A percentile compares a stretch with the other conserved stretches of the same genome.
phyloP scores from a whole-genome alignment of 1,140 invertebrate species.

The Notospermus geniculatus region DNA sequence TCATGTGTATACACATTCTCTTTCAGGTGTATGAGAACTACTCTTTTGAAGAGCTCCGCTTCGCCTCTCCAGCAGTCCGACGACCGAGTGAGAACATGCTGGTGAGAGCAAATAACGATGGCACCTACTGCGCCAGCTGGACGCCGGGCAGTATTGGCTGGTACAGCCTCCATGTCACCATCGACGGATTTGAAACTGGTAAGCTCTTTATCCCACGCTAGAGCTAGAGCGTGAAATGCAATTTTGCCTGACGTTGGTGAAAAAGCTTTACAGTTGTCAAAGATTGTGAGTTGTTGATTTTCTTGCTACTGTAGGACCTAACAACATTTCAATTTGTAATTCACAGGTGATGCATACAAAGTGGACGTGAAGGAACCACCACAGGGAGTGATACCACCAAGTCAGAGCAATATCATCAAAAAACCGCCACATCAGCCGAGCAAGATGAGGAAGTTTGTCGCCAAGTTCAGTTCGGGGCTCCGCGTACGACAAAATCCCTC shows the following conservation, averaged over 20 bases:
- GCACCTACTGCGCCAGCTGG: conserved; percentile 87
- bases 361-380: conserved; percentile 79
- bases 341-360: conserved; percentile 65
- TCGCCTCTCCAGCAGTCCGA: conserved; percentile 71
- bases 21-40: conserved; percentile 83
- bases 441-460: conserved; percentile 71
- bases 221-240: no score
- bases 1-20: conserved; percentile 12
- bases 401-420: conserved; percentile 57
- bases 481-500: conserved; percentile 88
- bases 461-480: conserved; percentile 81
- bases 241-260: no score
- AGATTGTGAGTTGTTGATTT: no score
- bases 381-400: conserved; percentile 70
- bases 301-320: no score
- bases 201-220: conserved; percentile 29
- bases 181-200: conserved; percentile 89
- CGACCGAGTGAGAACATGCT: conserved; percentile 80
- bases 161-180: conserved; percentile 82
- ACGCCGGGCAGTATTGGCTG: conserved; percentile 84
- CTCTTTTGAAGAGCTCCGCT: conserved; percentile 93
- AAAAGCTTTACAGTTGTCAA: no score
- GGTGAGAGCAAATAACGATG: conserved; percentile 79
- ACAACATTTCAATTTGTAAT: no score
- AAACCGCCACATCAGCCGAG: conserved; percentile 47